Evolutionary conservation across 2,888 invertebrate genomes (phyloP).

Genomic region (Encarsia formosa): DNA sequence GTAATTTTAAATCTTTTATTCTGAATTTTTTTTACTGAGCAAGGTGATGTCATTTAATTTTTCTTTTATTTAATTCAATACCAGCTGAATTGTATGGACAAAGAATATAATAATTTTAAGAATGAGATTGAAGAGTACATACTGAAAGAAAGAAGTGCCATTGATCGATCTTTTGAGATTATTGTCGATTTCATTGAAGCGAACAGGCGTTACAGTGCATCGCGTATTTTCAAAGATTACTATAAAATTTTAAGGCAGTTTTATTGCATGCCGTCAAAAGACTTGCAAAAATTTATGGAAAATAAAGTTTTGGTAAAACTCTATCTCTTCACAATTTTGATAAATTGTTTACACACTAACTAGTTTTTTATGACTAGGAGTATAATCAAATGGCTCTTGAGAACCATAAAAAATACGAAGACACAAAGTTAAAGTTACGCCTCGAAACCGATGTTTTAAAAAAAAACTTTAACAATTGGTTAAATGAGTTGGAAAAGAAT

Average conservation of each 20-base stretch:
- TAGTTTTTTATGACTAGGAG: slow-evolving; percentile 20
- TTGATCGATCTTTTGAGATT: slow-evolving; percentile 23
- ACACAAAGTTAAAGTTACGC: slow-evolving; percentile 25
- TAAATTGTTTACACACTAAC: background rate
- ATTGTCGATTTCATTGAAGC: slow-evolving; percentile 24
- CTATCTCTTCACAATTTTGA: background rate
- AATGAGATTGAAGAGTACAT: slow-evolving; percentile 16
- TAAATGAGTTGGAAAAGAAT: slow-evolving; percentile 24
- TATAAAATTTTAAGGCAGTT: slow-evolving; percentile 27
- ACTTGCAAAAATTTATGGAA: slow-evolving; percentile 28
- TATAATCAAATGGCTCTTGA: slow-evolving; percentile 27
- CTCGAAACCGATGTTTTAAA: slow-evolving; percentile 15
- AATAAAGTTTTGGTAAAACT: slow-evolving; percentile 29
- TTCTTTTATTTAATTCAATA: too few relatives aligned
- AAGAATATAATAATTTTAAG: slow-evolving; percentile 20
- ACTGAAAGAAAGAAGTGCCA: slow-evolving; percentile 17
- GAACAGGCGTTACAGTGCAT: slow-evolving; percentile 19
- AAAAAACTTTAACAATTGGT: slow-evolving; percentile 26
- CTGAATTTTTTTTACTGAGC: too few relatives aligned
- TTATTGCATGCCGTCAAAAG: slow-evolving; percentile 22
- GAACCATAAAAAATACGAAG: slow-evolving; percentile 30
- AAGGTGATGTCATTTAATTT: too few relatives aligned
- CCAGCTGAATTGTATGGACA: too few relatives aligned
- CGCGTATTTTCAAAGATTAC: slow-evolving; percentile 28
- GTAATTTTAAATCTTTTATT: too few relatives aligned